These are phyloP conservation scores for Lasioglossum leucozonium DNA, from an alignment of 2,888 invertebrate genomes.

Conservation along the genomic window DNA sequence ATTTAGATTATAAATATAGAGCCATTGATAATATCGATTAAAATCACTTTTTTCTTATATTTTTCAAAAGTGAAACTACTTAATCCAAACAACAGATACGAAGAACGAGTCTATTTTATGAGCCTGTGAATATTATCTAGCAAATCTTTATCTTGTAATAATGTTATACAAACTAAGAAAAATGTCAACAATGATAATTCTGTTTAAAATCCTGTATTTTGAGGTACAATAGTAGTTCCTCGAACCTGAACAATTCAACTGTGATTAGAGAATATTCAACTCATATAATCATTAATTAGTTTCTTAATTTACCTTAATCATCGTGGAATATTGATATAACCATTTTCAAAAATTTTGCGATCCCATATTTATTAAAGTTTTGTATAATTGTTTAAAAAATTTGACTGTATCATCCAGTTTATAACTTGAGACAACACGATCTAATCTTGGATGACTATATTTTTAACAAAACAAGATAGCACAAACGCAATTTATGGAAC, in stretches of 20 bases:
- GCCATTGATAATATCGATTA: neutral
- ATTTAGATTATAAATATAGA: neutral
- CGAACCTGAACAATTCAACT: too few species aligned
- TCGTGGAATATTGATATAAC: neutral
- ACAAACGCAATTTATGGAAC: neutral
- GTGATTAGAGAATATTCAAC: neutral
- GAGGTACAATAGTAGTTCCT: too few species aligned
- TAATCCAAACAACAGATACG: neutral
- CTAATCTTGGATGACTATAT: neutral
- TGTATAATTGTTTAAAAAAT: neutral
- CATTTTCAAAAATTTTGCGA: neutral
- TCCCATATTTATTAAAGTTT: neutral
- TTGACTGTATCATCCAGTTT: neutral
- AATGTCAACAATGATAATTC: neutral
- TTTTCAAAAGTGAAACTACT: neutral
- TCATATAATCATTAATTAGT: neutral
- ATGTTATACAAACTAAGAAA: neutral
- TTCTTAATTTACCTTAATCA: too few species aligned
- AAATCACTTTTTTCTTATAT: conserved; percentile 1
- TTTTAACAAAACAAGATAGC: neutral
- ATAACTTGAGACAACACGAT: neutral
- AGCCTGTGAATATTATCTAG: neutral
- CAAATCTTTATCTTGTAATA: neutral
- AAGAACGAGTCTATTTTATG: neutral
- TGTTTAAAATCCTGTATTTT: too few species aligned